These are phyloP conservation scores for Macaria notata DNA, from an alignment of 2,888 invertebrate species.

Conservation along the genomic window DNA sequence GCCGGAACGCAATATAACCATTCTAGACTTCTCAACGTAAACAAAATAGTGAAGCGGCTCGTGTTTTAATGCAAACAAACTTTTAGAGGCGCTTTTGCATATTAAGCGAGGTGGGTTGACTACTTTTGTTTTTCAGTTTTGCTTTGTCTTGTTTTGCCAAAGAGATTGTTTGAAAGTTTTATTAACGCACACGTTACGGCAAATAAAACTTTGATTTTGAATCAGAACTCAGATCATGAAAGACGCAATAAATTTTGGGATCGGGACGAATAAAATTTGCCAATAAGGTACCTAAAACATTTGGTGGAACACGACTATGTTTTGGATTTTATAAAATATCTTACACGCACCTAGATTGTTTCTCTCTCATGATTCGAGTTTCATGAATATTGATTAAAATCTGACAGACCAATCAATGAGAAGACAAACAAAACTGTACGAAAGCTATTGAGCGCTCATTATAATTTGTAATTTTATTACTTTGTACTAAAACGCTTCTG, in stretches of 20 bases:
- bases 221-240: constrained; percentile 69
- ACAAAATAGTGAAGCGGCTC: constrained; percentile 82
- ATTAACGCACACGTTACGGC: constrained; percentile 52
- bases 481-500: constrained; percentile 65
- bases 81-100: constrained; percentile 82
- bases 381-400: constrained; percentile 49
- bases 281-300: constrained; percentile 12
- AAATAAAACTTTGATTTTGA: constrained; percentile 52
- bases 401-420: constrained; percentile 48
- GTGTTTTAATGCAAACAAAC: constrained; percentile 83
- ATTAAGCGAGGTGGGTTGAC: constrained; percentile 83
- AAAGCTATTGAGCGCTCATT: constrained; percentile 72
- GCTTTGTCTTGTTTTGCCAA: constrained; percentile 75
- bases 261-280: constrained; percentile 14
- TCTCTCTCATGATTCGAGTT: constrained; percentile 74
- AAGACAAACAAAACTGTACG: constrained; percentile 79
- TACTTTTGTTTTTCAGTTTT: constrained; percentile 79
- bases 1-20: constrained; percentile 82
- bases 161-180: constrained; percentile 45
- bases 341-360: constrained; percentile 29
- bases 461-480: constrained; percentile 54
- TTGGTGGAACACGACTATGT: constrained; percentile 4
- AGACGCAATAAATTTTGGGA: constrained; percentile 43
- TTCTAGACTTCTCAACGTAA: constrained; percentile 78
- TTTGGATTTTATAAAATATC: constrained; percentile 16